phyloP scores from a whole-genome alignment of 2,113 vertebrate species.

The Ammodytes dubius region DNA sequence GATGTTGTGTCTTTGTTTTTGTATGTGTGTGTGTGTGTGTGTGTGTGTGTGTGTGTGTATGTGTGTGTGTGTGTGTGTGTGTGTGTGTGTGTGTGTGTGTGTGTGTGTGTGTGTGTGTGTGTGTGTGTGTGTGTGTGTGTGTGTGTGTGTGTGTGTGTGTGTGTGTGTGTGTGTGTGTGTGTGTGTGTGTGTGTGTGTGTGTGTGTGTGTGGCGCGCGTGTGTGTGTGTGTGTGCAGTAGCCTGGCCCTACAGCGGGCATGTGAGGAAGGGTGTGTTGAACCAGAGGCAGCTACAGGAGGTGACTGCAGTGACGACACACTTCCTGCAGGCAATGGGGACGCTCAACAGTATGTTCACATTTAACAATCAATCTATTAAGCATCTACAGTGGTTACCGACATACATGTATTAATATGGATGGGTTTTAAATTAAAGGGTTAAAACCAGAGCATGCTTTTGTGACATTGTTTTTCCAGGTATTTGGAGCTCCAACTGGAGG shows the following conservation, averaged over 20 bases:
- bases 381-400: background rate
- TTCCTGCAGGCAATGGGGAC: constrained; percentile 68
- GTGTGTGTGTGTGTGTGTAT: constrained; percentile 17
- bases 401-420: background rate
- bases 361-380: background rate
- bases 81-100: constrained; percentile 21
- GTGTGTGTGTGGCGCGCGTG: background rate
- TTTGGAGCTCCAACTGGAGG: background rate
- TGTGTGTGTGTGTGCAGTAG: constrained; percentile 53
- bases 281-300: constrained; percentile 72
- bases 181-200: constrained; percentile 42
- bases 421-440: background rate
- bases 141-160: constrained; percentile 21
- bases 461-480: background rate
- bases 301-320: constrained; percentile 73
- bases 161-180: constrained; percentile 44
- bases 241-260: constrained; percentile 52
- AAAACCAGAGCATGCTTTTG: background rate
- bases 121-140: constrained; percentile 36
- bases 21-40: constrained; percentile 44
- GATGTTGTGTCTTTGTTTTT: constrained; percentile 49
- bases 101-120: constrained; percentile 53
- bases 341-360: constrained; percentile 76
- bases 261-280: constrained; percentile 78
- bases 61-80: constrained; percentile 37